These are phyloP conservation scores for Ctenoplectra terminalis DNA, from an alignment of 1,140 invertebrate genomes.

Conservation along the genomic window DNA sequence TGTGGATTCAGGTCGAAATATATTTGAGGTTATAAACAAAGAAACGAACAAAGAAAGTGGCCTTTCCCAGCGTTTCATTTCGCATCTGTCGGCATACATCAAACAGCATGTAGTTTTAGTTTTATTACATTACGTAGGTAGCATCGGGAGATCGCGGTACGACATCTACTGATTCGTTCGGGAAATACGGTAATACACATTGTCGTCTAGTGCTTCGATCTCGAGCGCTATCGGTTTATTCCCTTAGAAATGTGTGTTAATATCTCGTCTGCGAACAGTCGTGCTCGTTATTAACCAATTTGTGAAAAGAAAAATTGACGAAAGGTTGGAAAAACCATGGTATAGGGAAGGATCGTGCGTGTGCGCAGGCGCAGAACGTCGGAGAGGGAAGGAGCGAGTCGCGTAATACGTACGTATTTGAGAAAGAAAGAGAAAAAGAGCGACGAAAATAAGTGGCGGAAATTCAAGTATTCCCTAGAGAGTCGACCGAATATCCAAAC, in stretches of 20 bases:
- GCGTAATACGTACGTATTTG: background rate
- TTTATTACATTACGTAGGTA: slow-evolving; percentile 12
- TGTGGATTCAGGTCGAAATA: background rate
- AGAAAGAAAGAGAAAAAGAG: slow-evolving; percentile 22
- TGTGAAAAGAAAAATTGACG: background rate
- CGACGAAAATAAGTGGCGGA: slow-evolving; percentile 19
- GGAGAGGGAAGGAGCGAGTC: background rate
- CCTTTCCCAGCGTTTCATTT: slow-evolving; percentile 5
- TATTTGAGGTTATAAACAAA: background rate
- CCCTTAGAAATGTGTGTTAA: background rate
- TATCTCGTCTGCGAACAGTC: background rate
- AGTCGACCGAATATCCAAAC: background rate
- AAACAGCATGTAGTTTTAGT: slow-evolving; percentile 13
- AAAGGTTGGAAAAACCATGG: background rate
- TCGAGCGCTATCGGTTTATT: background rate
- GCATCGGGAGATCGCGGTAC: background rate
- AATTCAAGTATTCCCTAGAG: slow-evolving; percentile 20
- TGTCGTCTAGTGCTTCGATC: background rate
- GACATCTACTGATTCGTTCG: slow-evolving; percentile 18
- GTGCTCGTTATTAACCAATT: no score
- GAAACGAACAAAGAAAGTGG: slow-evolving; percentile 4
- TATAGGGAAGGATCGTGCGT: background rate
- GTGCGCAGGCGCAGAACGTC: background rate
- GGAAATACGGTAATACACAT: background rate
- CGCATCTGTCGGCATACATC: slow-evolving; percentile 2